Conservation (phyloP, 2,888 invertebrate species). For the Dasysyrphus albostriatus region DNA sequence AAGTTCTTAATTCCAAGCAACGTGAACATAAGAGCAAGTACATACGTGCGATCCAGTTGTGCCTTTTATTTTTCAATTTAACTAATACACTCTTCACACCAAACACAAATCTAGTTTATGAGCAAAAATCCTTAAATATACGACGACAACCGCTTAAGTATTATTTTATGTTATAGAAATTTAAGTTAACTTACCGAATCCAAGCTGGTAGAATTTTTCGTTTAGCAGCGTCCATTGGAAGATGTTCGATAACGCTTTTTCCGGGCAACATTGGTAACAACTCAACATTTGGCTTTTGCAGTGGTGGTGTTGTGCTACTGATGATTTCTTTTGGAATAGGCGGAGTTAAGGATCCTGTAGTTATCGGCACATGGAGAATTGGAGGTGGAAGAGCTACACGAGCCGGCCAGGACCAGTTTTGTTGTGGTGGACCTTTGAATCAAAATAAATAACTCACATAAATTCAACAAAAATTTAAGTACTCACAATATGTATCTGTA, state of each 20-base stretch:
- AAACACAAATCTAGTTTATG: too few species aligned
- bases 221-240: slow-evolving; percentile 91
- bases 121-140: too few species aligned
- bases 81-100: too few species aligned
- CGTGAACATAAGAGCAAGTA: too few species aligned
- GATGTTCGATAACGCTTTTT: slow-evolving; percentile 44
- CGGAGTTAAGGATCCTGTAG: slow-evolving; percentile 42
- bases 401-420: slow-evolving; percentile 70
- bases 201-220: slow-evolving; percentile 97
- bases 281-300: slow-evolving; percentile 35
- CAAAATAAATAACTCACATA: neutral
- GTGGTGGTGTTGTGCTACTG: slow-evolving; percentile 51
- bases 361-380: slow-evolving; percentile 60
- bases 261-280: slow-evolving; percentile 31
- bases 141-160: neutral
- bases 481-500: slow-evolving; percentile 43
- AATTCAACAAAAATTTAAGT: neutral
- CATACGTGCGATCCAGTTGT: too few species aligned
- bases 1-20: too few species aligned
- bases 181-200: slow-evolving; percentile 91
- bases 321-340: slow-evolving; percentile 36
- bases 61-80: too few species aligned
- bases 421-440: slow-evolving; percentile 44
- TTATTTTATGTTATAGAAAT: neutral
- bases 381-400: slow-evolving; percentile 70